Percentiles rank a stretch among this genome's conserved stretches.
phyloP scores from a whole-genome alignment of 2,888 invertebrate genomes.

The Orgyia antiqua region DNA sequence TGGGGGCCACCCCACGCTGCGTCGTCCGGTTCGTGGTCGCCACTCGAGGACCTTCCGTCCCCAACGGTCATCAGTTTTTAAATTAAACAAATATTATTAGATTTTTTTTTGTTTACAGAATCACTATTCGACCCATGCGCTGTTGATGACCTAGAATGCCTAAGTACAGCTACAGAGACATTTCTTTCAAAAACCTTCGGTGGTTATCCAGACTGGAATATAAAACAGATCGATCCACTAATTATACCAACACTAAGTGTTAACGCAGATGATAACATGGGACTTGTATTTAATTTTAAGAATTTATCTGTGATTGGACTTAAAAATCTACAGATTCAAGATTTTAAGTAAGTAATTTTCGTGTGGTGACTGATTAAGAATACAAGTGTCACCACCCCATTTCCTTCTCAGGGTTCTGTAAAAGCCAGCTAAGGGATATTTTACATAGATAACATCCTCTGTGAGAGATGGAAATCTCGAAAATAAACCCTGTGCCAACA shows the following conservation, averaged over 20 bases:
- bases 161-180: conserved; percentile 3
- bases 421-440: no score
- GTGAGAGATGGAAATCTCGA: no score
- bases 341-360: conserved; percentile 5
- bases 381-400: no score
- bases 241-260: conserved; percentile 1
- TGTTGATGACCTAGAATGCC: conserved; percentile 5
- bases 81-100: no score
- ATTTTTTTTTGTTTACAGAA: conserved; percentile 2
- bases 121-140: conserved; percentile 1
- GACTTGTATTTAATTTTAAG: conserved; percentile 3
- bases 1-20: no score
- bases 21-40: no score
- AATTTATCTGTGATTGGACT: conserved; percentile 5
- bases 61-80: no score
- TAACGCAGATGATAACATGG: background rate
- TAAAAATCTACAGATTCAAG: conserved; percentile 3
- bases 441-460: no score
- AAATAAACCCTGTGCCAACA: no score
- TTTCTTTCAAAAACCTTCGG: conserved; percentile 6
- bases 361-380: no score
- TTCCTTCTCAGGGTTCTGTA: no score
- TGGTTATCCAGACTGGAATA: background rate
- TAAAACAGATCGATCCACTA: conserved; percentile 5
- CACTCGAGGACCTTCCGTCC: no score